A percentile compares a stretch with the other conserved stretches of the same genome.
phyloP scores from a whole-genome alignment of 1,140 invertebrate species.

The Macrosteles quadrilineatus region DNA sequence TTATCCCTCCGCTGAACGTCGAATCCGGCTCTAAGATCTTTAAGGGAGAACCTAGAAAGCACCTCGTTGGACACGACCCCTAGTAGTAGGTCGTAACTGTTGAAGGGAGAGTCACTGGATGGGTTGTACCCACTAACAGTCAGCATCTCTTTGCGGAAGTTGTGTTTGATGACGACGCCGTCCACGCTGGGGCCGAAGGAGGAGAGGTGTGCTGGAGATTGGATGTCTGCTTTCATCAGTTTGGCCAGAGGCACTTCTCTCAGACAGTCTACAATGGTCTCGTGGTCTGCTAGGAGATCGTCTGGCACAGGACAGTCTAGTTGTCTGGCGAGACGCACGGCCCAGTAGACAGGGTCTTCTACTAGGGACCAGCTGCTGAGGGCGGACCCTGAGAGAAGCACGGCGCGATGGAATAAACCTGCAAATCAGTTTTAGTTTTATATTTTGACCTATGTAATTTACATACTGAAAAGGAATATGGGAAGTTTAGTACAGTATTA shows the following conservation, averaged over 20 bases:
- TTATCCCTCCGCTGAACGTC: conserved; percentile 50
- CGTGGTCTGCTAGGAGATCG: conserved; percentile 72
- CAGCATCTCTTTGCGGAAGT: conserved; percentile 70
- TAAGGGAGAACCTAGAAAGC: conserved; percentile 47
- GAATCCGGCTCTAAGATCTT: conserved; percentile 14
- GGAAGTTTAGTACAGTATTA: no score
- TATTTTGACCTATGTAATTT: no score
- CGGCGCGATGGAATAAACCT: conserved; percentile 87
- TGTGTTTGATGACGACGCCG: conserved; percentile 77
- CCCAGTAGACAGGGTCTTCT: conserved; percentile 82
- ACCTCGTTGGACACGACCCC: conserved; percentile 81
- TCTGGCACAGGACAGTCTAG: conserved; percentile 83
- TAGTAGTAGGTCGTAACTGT: conserved; percentile 75
- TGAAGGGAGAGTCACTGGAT: conserved; percentile 34
- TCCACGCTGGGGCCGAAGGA: conserved; percentile 83
- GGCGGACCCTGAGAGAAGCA: conserved; percentile 90
- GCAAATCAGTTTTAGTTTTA: no score
- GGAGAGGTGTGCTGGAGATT: conserved; percentile 78
- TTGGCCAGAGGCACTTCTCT: conserved; percentile 73
- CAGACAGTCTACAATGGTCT: conserved; percentile 75
- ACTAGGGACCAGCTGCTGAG: conserved; percentile 90
- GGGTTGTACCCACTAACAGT: conserved; percentile 56
- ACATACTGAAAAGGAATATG: no score
- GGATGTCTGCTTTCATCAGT: conserved; percentile 73
- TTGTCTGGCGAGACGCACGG: conserved; percentile 74